These are phyloP conservation scores for Murina feae DNA, from an alignment of 2,113 vertebrate genomes.

Conservation along the genomic window DNA sequence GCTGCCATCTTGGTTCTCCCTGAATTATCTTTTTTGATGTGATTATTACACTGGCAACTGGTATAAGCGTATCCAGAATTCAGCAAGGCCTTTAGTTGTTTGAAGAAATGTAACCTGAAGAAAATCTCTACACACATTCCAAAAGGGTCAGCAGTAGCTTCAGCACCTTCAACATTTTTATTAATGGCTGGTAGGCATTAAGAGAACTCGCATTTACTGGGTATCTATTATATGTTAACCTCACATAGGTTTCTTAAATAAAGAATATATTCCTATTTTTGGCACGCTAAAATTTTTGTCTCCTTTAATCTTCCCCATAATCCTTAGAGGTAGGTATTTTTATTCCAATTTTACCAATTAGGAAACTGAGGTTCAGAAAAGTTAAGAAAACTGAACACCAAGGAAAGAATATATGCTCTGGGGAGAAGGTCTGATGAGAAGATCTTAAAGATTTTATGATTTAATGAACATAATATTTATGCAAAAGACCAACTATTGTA, in stretches of 20 bases:
- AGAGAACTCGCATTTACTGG: background rate
- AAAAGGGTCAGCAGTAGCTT: background rate
- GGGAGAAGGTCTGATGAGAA: background rate
- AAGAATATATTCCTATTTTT: background rate
- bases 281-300: background rate
- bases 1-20: no score
- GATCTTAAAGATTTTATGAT: background rate
- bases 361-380: slow-evolving; percentile 14
- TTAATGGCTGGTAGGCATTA: background rate
- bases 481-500: slow-evolving; percentile 5
- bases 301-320: background rate
- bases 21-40: background rate
- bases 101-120: background rate
- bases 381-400: background rate
- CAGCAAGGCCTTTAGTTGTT: background rate
- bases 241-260: slow-evolving; percentile 10
- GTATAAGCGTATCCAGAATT: background rate
- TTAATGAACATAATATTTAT: background rate
- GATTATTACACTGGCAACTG: background rate
- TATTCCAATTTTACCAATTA: background rate
- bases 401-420: background rate
- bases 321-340: background rate
- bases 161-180: background rate
- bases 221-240: background rate
- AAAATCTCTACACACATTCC: background rate